Evolutionary conservation across 2,888 invertebrate species (phyloP), one percentile per base, ranked within the genome.

Genomic region (Iphiclides podalirius): DNA sequence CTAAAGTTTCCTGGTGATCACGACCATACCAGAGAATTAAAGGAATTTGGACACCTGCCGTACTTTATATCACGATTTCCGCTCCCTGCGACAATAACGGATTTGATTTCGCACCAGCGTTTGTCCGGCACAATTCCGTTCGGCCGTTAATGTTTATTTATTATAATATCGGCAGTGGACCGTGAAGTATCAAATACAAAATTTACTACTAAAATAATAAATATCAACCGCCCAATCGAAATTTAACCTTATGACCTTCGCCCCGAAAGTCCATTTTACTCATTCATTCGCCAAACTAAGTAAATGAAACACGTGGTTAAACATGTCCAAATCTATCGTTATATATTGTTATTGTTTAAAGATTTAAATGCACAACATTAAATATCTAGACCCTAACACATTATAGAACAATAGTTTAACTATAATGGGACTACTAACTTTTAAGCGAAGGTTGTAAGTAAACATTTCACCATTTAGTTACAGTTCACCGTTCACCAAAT

Each of bases 1-100:
- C n/a, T n/a, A n/a, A n/a, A n/a, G n/a, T n/a, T n/a, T n/a, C n/a
- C n/a, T n/a, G n/a, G n/a, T n/a, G n/a, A n/a, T n/a, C n/a, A n/a
- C n/a, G n/a, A 47, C 45, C 14, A 48, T 42, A 35, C 41, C 52
- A 52, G 35, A 13, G 44, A 35, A 47, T 49, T 40, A 57, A 37
- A 36, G 58, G 38, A 31, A 55, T 56, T 46, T 56, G 57, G 57
- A 60, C 60, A 52, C 56, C 52, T 54, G 58, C 55, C 52, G 59
- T 56, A 49, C 26, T 39, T 44, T 39, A 33, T 36, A 44, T 43
- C 49, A 49, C 39, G 44, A 44, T 49, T 33, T 49, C 49, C 28
- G 38, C 23, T 39, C 13, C 43, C 34, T 38, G 11, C 34, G 12
- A 44, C 49, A 49, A 42, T 23, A 42, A 39, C 39, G 34, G 15